phyloP scores from a whole-genome alignment of 2,888 invertebrate genomes.

The Chrysotoxum bicinctum region DNA sequence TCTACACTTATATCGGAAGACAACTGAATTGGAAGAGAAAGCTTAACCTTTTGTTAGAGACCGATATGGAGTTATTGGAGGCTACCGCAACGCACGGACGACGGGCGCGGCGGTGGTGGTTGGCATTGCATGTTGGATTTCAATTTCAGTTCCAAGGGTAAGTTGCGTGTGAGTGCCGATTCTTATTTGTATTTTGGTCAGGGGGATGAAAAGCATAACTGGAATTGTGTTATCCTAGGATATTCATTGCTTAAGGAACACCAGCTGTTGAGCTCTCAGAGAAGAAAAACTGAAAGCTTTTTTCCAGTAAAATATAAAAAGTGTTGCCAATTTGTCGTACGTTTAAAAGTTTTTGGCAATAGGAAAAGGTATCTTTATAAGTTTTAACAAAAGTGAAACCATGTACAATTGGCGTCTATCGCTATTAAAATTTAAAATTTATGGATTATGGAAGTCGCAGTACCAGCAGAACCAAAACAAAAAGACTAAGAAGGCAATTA shows the following conservation, averaged over 20 bases:
- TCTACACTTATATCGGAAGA: constrained; percentile 67
- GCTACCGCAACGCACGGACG: not conserved
- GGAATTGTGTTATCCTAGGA: constrained; percentile 67
- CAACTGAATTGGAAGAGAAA: constrained; percentile 63
- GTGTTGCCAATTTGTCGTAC: constrained; percentile 31
- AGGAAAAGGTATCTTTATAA: too few species aligned
- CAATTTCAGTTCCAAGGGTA: constrained; percentile 58
- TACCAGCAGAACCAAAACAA: too few species aligned
- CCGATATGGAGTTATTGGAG: constrained; percentile 6
- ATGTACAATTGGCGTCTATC: too few species aligned
- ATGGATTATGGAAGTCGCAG: too few species aligned
- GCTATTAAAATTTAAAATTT: too few species aligned
- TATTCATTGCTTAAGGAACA: constrained; percentile 22
- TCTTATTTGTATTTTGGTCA: not conserved
- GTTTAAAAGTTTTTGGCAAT: too few species aligned
- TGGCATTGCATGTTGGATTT: constrained; percentile 37
- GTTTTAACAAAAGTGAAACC: too few species aligned
- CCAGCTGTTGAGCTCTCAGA: constrained; percentile 51
- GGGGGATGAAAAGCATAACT: constrained; percentile 50
- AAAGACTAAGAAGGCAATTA: too few species aligned
- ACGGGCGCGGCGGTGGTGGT: not conserved
- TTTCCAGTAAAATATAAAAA: constrained; percentile 1
- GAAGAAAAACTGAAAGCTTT: constrained; percentile 40
- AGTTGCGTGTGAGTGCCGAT: constrained; percentile 11
- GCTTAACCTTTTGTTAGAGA: constrained; percentile 37